A percentile compares a stretch with the other conserved stretches of the same genome.
These are phyloP conservation scores for Hirudo medicinalis DNA, from an alignment of 1,140 invertebrate genomes.

Conservation along the genomic window DNA sequence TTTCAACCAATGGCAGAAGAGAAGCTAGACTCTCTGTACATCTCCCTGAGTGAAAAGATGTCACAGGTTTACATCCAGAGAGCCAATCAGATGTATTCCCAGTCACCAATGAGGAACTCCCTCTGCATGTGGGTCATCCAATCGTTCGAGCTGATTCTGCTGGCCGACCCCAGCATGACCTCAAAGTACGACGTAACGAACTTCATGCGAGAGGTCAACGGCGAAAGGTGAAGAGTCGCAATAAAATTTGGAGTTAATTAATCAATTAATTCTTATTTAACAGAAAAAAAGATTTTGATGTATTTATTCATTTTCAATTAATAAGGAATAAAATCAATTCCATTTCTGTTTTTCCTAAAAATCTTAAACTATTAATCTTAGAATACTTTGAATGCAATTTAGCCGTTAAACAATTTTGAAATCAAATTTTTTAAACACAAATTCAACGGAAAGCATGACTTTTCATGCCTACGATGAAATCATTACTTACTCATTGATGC, in stretches of 20 bases:
- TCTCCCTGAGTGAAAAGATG: slow-evolving; percentile 70
- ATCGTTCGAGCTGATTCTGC: slow-evolving; percentile 54
- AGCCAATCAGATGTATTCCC: slow-evolving; percentile 60
- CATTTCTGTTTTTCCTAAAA: no score
- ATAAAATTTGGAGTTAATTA: no score
- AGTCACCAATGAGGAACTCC: slow-evolving; percentile 54
- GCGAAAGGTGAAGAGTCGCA: slow-evolving; percentile 46
- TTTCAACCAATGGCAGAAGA: slow-evolving; percentile 30
- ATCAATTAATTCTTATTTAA: background rate
- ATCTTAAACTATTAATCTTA: no score
- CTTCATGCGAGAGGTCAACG: slow-evolving; percentile 63
- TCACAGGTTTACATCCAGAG: slow-evolving; percentile 87
- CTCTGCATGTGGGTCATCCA: slow-evolving; percentile 65
- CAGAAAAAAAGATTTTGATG: background rate
- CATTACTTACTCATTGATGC: no score
- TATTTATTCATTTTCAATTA: background rate
- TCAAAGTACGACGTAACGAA: slow-evolving; percentile 61
- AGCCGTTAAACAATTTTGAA: no score
- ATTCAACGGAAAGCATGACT: no score
- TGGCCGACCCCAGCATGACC: slow-evolving; percentile 72
- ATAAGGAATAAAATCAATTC: background rate
- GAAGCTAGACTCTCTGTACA: slow-evolving; percentile 70
- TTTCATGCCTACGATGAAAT: no score
- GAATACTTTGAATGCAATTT: no score
- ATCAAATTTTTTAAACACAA: no score